Conservation (phyloP, 2,797 vertebrate genomes). For the Oryzias sinensis region DNA sequence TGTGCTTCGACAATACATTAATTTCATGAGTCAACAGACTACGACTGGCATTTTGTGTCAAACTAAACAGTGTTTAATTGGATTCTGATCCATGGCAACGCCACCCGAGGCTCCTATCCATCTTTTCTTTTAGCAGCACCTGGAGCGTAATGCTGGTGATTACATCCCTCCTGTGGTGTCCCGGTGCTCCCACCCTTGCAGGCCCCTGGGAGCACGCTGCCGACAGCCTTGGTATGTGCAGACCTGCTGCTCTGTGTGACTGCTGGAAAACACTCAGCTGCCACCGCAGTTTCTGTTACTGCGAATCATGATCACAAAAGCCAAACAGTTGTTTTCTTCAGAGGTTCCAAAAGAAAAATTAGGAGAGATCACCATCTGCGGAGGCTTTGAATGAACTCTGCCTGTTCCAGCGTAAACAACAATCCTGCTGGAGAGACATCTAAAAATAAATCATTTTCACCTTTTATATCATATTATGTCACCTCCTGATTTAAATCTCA, state of each 20-base stretch:
- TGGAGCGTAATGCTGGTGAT: slow-evolving; percentile 77
- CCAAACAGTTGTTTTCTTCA: slow-evolving; percentile 59
- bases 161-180: slow-evolving; percentile 66
- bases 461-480: too few species aligned
- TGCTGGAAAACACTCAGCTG: slow-evolving; percentile 47
- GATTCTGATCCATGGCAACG: slow-evolving; percentile 78
- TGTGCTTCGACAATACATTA: slow-evolving; percentile 76
- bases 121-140: slow-evolving; percentile 74
- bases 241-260: slow-evolving; percentile 52
- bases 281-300: slow-evolving; percentile 26
- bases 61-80: slow-evolving; percentile 83
- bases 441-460: too few species aligned
- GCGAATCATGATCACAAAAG: slow-evolving; percentile 61
- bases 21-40: slow-evolving; percentile 83
- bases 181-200: slow-evolving; percentile 44
- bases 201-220: slow-evolving; percentile 57
- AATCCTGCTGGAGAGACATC: too few species aligned
- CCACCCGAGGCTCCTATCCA: slow-evolving; percentile 72
- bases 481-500: too few species aligned
- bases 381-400: slow-evolving; percentile 25
- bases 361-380: slow-evolving; percentile 14
- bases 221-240: slow-evolving; percentile 68
- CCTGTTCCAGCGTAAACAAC: slow-evolving; percentile 21
- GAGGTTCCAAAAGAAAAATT: slow-evolving; percentile 27
- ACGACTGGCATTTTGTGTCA: slow-evolving; percentile 74